Evolutionary conservation across 2,888 invertebrate genomes (phyloP).

Genomic region (Himalopsyche anomala): DNA sequence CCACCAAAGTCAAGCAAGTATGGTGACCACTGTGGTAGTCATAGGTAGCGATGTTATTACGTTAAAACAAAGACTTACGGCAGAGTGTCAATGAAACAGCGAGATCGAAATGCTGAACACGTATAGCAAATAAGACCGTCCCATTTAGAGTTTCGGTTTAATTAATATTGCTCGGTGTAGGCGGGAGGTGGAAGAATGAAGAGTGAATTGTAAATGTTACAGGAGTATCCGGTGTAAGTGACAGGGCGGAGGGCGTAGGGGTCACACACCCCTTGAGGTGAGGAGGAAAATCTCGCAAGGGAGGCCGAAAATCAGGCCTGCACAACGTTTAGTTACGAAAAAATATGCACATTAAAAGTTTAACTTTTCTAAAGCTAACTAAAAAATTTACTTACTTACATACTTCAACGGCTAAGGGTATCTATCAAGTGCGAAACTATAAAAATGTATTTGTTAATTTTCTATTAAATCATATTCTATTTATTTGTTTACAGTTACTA

Average conservation of each 20-base stretch:
- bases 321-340: neutral
- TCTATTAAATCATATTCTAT: too few species aligned
- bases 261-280: slow-evolving; percentile 39
- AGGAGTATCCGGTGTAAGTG: slow-evolving; percentile 57
- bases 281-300: slow-evolving; percentile 20
- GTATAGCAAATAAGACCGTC: slow-evolving; percentile 64
- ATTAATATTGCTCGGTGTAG: slow-evolving; percentile 58
- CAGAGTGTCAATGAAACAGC: slow-evolving; percentile 61
- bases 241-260: slow-evolving; percentile 45
- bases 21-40: slow-evolving; percentile 11
- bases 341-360: too few species aligned
- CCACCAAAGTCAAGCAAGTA: neutral
- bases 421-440: too few species aligned
- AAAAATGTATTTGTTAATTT: too few species aligned
- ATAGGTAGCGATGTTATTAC: slow-evolving; percentile 1
- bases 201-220: slow-evolving; percentile 47
- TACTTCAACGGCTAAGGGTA: too few species aligned
- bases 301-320: slow-evolving; percentile 1
- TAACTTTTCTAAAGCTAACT: too few species aligned
- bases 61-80: slow-evolving; percentile 19
- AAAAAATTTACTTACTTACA: too few species aligned
- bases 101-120: slow-evolving; percentile 63
- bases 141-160: slow-evolving; percentile 63
- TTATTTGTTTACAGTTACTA: too few species aligned
- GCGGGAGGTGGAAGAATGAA: slow-evolving; percentile 42